These are phyloP conservation scores for Acanthosoma haemorrhoidale DNA, from an alignment of 2,888 invertebrate genomes.

Conservation along the genomic window DNA sequence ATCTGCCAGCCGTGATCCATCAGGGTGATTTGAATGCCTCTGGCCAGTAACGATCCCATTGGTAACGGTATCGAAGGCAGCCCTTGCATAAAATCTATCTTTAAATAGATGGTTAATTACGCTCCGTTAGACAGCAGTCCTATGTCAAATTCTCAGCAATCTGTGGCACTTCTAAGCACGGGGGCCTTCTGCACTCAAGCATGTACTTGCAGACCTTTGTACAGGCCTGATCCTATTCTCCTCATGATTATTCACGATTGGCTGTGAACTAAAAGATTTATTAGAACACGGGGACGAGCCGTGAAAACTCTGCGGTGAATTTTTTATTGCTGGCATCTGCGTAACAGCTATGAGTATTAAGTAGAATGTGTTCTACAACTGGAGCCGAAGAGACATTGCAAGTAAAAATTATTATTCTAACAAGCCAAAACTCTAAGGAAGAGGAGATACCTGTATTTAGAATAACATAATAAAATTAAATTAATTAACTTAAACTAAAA, in stretches of 20 bases:
- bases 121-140: neutral
- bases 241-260: neutral
- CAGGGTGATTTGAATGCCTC: slow-evolving; percentile 2
- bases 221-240: neutral
- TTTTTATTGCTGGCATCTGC: too few species aligned
- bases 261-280: too few species aligned
- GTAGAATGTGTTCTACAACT: too few species aligned
- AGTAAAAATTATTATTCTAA: too few species aligned
- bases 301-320: too few species aligned
- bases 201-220: neutral
- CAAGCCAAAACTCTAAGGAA: too few species aligned
- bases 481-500: too few species aligned
- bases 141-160: neutral
- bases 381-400: too few species aligned
- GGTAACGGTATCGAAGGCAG: slow-evolving; percentile 1
- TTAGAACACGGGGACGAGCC: too few species aligned
- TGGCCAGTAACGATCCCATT: neutral
- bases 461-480: too few species aligned
- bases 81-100: slow-evolving; percentile 10
- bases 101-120: slow-evolving; percentile 3
- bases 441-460: too few species aligned
- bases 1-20: slow-evolving; percentile 8
- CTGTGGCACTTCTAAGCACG: neutral
- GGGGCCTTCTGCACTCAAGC: neutral
- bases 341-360: too few species aligned